Evolutionary conservation across 2,888 invertebrate species (phyloP).

Genomic region (Petrolisthes cinctipes): DNA sequence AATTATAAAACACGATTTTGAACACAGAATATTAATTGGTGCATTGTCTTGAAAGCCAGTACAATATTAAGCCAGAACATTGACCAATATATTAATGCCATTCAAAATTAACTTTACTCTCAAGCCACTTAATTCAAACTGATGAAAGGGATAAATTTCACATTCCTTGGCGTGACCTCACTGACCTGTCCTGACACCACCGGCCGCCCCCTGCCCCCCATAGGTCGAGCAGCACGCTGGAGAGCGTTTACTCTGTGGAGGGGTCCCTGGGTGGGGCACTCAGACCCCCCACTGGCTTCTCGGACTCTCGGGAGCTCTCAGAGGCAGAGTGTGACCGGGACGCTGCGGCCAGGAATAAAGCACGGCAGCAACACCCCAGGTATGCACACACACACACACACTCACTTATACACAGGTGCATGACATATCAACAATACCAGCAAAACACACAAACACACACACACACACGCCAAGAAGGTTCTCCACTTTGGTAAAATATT

Average conservation of each 20-base stretch:
- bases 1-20: too few species aligned
- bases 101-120: too few species aligned
- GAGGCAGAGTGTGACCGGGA: constrained; percentile 67
- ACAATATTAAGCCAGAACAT: too few species aligned
- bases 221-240: constrained; percentile 63
- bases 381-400: background rate
- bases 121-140: background rate
- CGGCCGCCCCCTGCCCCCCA: constrained; percentile 17
- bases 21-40: too few species aligned
- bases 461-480: too few species aligned
- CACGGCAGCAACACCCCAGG: constrained; percentile 35
- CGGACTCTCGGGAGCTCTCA: constrained; percentile 67
- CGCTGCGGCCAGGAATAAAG: constrained; percentile 12
- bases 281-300: constrained; percentile 67
- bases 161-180: constrained; percentile 8
- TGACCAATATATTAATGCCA: too few species aligned
- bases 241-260: constrained; percentile 65
- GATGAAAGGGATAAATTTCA: background rate
- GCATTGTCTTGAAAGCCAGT: too few species aligned
- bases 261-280: constrained; percentile 66
- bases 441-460: too few species aligned
- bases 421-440: too few species aligned
- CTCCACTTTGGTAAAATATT: too few species aligned
- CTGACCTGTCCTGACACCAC: constrained; percentile 20
- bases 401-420: background rate